phyloP scores from a whole-genome alignment of 2,797 vertebrate species.

The Sebastes umbrosus region DNA sequence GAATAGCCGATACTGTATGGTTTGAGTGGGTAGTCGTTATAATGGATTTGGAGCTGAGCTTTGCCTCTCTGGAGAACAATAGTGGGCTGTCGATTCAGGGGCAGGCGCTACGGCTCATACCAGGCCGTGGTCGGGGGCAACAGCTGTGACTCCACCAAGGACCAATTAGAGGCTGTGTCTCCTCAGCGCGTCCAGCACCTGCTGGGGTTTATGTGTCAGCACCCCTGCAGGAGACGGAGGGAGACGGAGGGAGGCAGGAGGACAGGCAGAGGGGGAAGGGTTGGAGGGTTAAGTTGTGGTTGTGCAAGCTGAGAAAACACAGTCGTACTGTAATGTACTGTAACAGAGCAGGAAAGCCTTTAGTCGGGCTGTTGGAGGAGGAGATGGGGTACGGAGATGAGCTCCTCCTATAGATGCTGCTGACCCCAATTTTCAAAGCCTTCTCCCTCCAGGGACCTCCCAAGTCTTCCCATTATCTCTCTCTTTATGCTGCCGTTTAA shows the following conservation, averaged over 20 bases:
- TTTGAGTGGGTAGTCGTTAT: slow-evolving; percentile 48
- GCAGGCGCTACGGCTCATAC: slow-evolving; percentile 62
- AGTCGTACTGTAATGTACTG: slow-evolving; percentile 32
- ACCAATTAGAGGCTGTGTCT: slow-evolving; percentile 81
- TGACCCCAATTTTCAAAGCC: slow-evolving; percentile 79
- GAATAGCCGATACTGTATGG: slow-evolving; percentile 31
- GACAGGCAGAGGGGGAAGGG: slow-evolving; percentile 11
- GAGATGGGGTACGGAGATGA: slow-evolving; percentile 50
- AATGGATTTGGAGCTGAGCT: slow-evolving; percentile 53
- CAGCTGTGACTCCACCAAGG: slow-evolving; percentile 81
- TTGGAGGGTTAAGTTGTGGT: slow-evolving; percentile 20
- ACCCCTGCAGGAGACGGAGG: slow-evolving; percentile 59
- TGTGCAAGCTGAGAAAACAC: slow-evolving; percentile 36
- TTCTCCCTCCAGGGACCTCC: slow-evolving; percentile 70
- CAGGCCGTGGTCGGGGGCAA: slow-evolving; percentile 72
- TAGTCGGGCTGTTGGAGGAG: slow-evolving; percentile 30
- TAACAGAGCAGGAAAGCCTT: slow-evolving; percentile 17
- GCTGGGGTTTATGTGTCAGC: slow-evolving; percentile 80
- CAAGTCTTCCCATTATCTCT: slow-evolving; percentile 72
- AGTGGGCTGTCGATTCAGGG: slow-evolving; percentile 63
- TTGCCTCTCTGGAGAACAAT: slow-evolving; percentile 72
- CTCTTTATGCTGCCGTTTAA: slow-evolving; percentile 59
- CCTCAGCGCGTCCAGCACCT: slow-evolving; percentile 72
- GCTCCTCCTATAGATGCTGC: slow-evolving; percentile 58
- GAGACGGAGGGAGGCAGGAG: slow-evolving; percentile 45